phyloP scores from a whole-genome alignment of 2,888 invertebrate genomes.

The Macrosiphum euphorbiae region DNA sequence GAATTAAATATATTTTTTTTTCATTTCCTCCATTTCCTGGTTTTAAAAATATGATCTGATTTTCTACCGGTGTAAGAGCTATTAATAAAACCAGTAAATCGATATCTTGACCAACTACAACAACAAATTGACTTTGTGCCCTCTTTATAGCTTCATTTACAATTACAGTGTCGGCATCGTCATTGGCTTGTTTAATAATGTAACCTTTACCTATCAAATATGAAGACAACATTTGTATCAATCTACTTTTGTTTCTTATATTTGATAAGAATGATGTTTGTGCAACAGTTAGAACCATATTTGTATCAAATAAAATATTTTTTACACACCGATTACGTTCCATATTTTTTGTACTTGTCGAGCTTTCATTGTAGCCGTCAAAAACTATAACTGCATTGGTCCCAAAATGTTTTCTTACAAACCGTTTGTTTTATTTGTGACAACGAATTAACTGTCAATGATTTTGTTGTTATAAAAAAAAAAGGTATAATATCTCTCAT shows the following conservation, averaged over 20 bases:
- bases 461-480: too few relatives aligned
- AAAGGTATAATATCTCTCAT: too few relatives aligned
- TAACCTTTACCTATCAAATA: conserved; percentile 55
- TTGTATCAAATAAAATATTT: conserved; percentile 34
- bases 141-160: conserved; percentile 63
- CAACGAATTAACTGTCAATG: too few relatives aligned
- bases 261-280: conserved; percentile 46
- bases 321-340: conserved; percentile 30
- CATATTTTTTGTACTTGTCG: conserved; percentile 26
- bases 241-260: conserved; percentile 55
- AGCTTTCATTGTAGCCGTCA: conserved; percentile 38
- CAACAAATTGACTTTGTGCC: conserved; percentile 60
- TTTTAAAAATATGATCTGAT: conserved; percentile 66
- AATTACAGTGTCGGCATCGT: conserved; percentile 66
- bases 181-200: conserved; percentile 50
- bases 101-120: conserved; percentile 66
- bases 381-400: conserved; percentile 11
- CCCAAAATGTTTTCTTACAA: conserved; percentile 61
- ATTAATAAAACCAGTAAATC: conserved; percentile 68
- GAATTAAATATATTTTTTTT: conserved; percentile 57
- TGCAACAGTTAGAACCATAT: conserved; percentile 14
- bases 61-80: conserved; percentile 28
- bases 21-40: conserved; percentile 63
- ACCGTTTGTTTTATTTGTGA: too few relatives aligned
- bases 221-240: conserved; percentile 60